A percentile compares a stretch with the other conserved stretches of the same genome.
Conservation (phyloP, 2,888 invertebrate genomes). For the Dioctria linearis region DNA sequence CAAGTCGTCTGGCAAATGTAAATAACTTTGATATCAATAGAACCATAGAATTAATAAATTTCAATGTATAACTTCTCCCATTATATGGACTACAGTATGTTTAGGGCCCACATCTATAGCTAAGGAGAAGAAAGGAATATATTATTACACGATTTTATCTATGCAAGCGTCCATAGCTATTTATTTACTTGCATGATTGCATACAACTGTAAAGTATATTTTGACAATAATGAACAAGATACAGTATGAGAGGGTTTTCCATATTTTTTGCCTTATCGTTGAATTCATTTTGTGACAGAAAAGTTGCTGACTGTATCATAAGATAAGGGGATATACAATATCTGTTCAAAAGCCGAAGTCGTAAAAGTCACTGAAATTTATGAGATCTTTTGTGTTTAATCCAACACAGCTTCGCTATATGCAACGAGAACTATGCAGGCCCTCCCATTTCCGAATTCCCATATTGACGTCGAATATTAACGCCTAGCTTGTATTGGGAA, state of each 20-base stretch:
- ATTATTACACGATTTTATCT: too few species aligned
- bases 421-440: conserved; percentile 30
- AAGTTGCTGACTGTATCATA: conserved; percentile 8
- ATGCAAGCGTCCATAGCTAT: too few species aligned
- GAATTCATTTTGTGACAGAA: conserved; percentile 15
- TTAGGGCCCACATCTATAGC: too few species aligned
- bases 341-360: conserved; percentile 35
- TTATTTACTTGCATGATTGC: too few species aligned
- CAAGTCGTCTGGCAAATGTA: too few species aligned
- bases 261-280: conserved; percentile 21
- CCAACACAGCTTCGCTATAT: conserved; percentile 29
- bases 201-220: too few species aligned
- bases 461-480: conserved; percentile 37
- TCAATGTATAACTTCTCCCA: too few species aligned
- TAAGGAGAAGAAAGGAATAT: too few species aligned
- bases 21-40: too few species aligned
- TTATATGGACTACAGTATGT: too few species aligned
- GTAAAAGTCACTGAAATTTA: conserved; percentile 52
- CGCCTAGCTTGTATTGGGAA: neutral
- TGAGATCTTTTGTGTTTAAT: conserved; percentile 48
- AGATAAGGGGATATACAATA: conserved; percentile 39
- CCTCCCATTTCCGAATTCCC: conserved; percentile 34
- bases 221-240: too few species aligned
- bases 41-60: too few species aligned
- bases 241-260: neutral